Evolutionary conservation across 2,797 vertebrate genomes (phyloP).

Genomic region (Anniella stebbinsi): DNA sequence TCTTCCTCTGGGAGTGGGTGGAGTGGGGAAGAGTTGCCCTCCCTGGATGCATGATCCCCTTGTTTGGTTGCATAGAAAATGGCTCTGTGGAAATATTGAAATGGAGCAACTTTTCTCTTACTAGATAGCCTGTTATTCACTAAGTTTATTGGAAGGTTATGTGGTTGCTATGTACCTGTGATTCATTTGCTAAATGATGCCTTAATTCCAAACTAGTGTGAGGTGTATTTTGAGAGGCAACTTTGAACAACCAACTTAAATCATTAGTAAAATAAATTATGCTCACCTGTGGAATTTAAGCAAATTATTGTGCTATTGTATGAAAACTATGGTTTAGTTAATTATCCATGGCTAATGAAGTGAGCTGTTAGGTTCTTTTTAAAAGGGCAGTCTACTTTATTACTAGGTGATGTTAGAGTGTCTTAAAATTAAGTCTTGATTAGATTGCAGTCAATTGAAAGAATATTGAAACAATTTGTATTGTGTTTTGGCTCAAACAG

Average conservation of each 20-base stretch:
- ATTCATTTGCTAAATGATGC: not conserved
- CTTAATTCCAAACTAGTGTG: not conserved
- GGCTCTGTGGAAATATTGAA: not conserved
- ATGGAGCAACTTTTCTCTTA: not conserved
- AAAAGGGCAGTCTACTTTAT: constrained; percentile 60
- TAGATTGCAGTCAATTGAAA: constrained; percentile 63
- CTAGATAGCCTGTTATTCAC: not conserved
- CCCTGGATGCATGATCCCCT: not conserved
- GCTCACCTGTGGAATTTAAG: constrained; percentile 63
- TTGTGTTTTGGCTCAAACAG: constrained; percentile 39
- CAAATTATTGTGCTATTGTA: constrained; percentile 57
- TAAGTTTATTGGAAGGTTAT: not conserved
- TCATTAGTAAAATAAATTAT: constrained; percentile 49
- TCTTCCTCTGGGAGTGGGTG: not conserved
- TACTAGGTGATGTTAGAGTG: constrained; percentile 58
- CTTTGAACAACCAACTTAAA: constrained; percentile 30
- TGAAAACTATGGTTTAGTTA: constrained; percentile 58
- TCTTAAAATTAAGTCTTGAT: constrained; percentile 71
- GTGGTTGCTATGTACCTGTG: not conserved
- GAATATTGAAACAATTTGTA: constrained; percentile 55
- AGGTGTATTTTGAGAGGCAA: constrained; percentile 32
- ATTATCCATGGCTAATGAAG: constrained; percentile 69
- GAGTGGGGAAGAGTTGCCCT: not conserved
- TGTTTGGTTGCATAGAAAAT: not conserved
- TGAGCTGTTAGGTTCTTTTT: constrained; percentile 57